Evolutionary conservation across 35 echinoderm and acorn worm genomes (phyloP), one percentile per base, ranked within the genome.

Genomic region (Anneissia japonica): DNA sequence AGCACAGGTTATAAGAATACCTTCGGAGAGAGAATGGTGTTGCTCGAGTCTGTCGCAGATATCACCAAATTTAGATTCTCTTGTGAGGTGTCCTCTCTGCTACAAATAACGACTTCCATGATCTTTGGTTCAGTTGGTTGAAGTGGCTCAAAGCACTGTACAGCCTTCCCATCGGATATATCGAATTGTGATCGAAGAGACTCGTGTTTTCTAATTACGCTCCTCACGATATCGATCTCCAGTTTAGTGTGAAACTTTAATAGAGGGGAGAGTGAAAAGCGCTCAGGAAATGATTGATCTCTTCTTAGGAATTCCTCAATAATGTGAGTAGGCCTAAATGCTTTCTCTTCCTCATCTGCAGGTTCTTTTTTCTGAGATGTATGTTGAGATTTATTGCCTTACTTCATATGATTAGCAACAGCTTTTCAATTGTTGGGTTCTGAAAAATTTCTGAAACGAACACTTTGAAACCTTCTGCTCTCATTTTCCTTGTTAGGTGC

Each of bases 1-100:
- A 32, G 77, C 77, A 35, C 77, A 10, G 4, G 77, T 37, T 16
- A 79, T 6, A 12, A 79, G 10, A 33, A 34, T 79, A 34, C 77
- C 77, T 79, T 79, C 77, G 23, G 77, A 79, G n/a, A 79, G 77
- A 21, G 77, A 79, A 79, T 79, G 77, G 31, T 33, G 77, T 4
- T 35, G 77, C 32, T 79, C 77, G 5, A 79, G 77, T 79, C 39
- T 30, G 32, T 79, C 3, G 77, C 77, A 79, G 14, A 79, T 16
- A 79, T 79, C 77, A 4, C 12, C 14, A 79, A 79, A 79, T 33
- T 79, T 26, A 26, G 77, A 35, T 34, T 31, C 77, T 35, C 3
- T 79, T 26, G 77, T 79, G 6, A 35, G 77, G n/a, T 79, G 39
- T 79, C 33, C 1, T 30, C 31, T 9, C n/a, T 34, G 39, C 77